Conservation (phyloP, 2,888 invertebrate species). For the Tyria jacobaeae region DNA sequence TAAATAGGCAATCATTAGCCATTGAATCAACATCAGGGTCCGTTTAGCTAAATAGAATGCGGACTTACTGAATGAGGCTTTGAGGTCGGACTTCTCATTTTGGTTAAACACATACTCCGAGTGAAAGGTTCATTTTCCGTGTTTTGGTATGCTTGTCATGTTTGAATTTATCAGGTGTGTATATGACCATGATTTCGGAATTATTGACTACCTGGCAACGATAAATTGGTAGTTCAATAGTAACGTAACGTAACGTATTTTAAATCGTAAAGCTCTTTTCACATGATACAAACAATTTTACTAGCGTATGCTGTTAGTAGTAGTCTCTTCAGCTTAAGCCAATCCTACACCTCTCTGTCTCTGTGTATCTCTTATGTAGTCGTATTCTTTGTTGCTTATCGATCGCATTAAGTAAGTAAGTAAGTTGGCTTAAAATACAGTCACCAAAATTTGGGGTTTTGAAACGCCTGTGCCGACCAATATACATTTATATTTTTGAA, state of each 20-base stretch:
- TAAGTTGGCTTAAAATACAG: too few relatives aligned
- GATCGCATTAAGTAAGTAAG: too few relatives aligned
- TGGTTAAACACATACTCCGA: background rate
- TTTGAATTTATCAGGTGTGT: background rate
- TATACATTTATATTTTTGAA: too few relatives aligned
- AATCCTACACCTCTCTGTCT: too few relatives aligned
- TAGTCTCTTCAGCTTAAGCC: too few relatives aligned
- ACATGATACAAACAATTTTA: background rate
- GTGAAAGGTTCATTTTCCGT: background rate
- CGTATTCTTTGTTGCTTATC: too few relatives aligned
- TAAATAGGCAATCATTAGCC: conserved; percentile 53
- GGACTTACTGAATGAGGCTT: conserved; percentile 16
- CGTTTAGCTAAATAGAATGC: conserved; percentile 44
- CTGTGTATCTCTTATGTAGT: too few relatives aligned
- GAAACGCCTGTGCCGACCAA: too few relatives aligned
- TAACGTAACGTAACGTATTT: background rate
- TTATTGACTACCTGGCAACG: background rate
- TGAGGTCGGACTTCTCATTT: background rate
- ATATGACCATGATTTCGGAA: background rate
- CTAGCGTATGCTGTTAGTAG: too few relatives aligned
- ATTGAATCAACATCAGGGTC: conserved; percentile 44
- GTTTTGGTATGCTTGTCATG: background rate
- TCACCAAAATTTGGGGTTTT: too few relatives aligned
- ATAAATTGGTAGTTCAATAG: background rate
- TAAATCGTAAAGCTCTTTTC: background rate